Percentiles rank a stretch among this genome's conserved stretches.
phyloP scores from a whole-genome alignment of 2,888 invertebrate species.

The Melanostoma mellinum region DNA sequence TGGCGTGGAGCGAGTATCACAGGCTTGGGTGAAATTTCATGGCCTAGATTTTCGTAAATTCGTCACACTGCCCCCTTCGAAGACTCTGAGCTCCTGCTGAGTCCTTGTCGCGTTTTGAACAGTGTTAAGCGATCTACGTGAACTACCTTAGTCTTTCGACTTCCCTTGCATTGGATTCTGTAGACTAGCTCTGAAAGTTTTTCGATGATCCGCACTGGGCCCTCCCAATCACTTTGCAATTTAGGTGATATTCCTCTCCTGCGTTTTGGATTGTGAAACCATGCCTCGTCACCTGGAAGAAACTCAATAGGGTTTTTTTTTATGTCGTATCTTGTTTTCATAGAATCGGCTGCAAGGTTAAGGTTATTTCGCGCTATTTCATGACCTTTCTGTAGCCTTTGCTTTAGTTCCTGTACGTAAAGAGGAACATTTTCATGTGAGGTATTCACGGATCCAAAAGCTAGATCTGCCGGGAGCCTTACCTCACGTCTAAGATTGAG shows the following conservation, averaged over 20 bases:
- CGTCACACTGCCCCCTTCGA: too few species aligned
- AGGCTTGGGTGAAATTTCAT: too few species aligned
- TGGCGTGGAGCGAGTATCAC: too few species aligned
- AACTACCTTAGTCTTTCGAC: too few species aligned
- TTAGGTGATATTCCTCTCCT: slow-evolving; percentile 9
- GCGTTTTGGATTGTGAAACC: not conserved
- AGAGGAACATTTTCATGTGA: not conserved
- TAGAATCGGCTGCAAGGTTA: not conserved
- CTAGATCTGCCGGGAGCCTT: not conserved
- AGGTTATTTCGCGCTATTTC: not conserved
- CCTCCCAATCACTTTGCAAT: slow-evolving; percentile 6
- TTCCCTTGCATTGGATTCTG: not conserved
- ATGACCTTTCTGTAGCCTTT: not conserved
- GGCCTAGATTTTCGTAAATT: too few species aligned
- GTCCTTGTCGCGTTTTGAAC: too few species aligned
- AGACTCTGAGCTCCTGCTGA: too few species aligned
- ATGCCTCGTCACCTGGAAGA: slow-evolving; percentile 1
- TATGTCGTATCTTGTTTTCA: not conserved
- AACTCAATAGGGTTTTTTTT: not conserved
- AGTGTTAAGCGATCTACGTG: too few species aligned
- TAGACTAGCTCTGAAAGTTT: not conserved
- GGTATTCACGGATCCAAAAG: not conserved
- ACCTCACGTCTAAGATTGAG: not conserved
- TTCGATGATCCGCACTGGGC: not conserved
- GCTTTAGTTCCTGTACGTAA: not conserved